Conservation (phyloP, 2,797 vertebrate species). For the Tenualosa ilisha region DNA sequence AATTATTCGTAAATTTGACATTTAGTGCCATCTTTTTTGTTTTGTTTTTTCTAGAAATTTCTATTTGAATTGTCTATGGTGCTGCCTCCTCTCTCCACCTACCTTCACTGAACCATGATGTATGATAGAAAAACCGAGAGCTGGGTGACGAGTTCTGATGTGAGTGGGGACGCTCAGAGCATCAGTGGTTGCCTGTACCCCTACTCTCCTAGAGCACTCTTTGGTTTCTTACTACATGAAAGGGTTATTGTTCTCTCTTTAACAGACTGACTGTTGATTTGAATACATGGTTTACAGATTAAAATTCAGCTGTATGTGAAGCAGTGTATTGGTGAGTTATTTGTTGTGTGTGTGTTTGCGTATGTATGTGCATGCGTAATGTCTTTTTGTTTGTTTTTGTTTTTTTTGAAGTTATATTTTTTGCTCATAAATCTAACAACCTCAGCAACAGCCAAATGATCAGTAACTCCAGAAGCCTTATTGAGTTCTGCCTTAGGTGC, state of each 20-base stretch:
- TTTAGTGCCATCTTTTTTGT: constrained; percentile 1
- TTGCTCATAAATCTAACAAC: not conserved
- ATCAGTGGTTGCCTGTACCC: not conserved
- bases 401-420: not conserved
- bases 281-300: constrained; percentile 71
- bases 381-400: not conserved
- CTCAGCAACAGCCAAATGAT: too few relatives aligned
- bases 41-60: not conserved
- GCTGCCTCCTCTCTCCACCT: constrained; percentile 6
- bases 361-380: not conserved
- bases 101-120: not conserved
- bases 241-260: constrained; percentile 43
- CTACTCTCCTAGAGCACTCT: not conserved
- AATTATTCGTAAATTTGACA: not conserved
- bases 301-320: constrained; percentile 67
- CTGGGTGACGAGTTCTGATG: not conserved
- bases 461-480: too few relatives aligned
- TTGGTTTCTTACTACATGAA: not conserved
- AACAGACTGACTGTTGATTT: constrained; percentile 62
- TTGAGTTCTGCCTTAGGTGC: not conserved
- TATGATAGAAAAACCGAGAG: not conserved
- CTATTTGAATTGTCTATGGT: constrained; percentile 4
- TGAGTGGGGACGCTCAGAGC: not conserved
- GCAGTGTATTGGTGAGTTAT: constrained; percentile 26
- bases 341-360: not conserved